A percentile compares a stretch with the other conserved stretches of the same genome.
Conservation (phyloP, 2,888 invertebrate species). For the Clusia tigrina region DNA sequence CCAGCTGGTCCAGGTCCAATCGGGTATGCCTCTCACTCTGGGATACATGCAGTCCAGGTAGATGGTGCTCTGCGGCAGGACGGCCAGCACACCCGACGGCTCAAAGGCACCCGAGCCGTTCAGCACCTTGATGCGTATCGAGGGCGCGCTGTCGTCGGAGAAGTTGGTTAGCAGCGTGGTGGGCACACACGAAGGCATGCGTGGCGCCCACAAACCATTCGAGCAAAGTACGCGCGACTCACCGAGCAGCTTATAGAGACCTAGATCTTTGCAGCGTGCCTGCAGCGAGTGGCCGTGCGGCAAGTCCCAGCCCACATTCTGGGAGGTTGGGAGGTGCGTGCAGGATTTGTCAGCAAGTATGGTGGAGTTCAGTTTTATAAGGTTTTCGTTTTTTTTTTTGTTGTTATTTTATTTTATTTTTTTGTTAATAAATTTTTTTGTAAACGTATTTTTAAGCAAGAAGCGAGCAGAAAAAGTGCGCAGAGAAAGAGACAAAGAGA, state of each 20-base stretch:
- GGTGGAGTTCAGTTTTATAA: not conserved
- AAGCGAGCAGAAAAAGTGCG: constrained; percentile 13
- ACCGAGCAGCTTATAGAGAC: constrained; percentile 84
- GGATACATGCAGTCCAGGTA: constrained; percentile 84
- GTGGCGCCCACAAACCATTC: constrained; percentile 82
- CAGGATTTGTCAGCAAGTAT: constrained; percentile 13
- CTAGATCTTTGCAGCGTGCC: constrained; percentile 81
- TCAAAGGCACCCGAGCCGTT: constrained; percentile 83
- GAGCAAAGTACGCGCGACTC: constrained; percentile 79
- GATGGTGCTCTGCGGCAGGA: constrained; percentile 79
- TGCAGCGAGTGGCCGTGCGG: constrained; percentile 81
- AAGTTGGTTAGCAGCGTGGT: constrained; percentile 87
- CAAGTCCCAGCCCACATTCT: constrained; percentile 72
- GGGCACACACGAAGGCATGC: constrained; percentile 83
- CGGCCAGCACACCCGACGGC: constrained; percentile 79
- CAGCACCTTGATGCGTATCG: constrained; percentile 78
- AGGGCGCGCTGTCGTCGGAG: constrained; percentile 85
- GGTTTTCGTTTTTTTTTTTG: not conserved
- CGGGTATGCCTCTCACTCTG: constrained; percentile 79
- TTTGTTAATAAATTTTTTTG: not conserved
- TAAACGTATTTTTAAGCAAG: too few species aligned
- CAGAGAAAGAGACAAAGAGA: constrained; percentile 29
- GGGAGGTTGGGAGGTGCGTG: constrained; percentile 26
- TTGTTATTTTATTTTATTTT: not conserved
- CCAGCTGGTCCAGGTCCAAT: constrained; percentile 89